Conservation (phyloP, 1,140 invertebrate genomes). For the Hypsibius dujardini region DNA sequence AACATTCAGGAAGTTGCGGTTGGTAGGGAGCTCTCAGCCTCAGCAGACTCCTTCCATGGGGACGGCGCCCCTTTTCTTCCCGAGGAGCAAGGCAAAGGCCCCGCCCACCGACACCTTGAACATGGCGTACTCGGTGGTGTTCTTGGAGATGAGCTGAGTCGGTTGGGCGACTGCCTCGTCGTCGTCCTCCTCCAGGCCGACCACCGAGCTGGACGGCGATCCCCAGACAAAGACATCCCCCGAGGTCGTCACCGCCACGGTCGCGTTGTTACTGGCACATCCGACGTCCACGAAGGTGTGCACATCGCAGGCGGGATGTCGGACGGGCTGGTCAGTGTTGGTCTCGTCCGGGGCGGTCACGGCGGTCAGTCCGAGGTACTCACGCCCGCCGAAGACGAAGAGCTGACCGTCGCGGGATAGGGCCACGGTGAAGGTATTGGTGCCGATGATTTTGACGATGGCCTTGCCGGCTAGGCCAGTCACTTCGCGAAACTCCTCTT, state of each 20-base stretch:
- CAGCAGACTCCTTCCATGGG: too few species aligned
- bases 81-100: too few species aligned
- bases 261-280: slow-evolving; percentile 7
- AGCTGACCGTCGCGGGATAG: background rate
- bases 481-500: too few species aligned
- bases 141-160: too few species aligned
- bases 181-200: background rate
- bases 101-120: too few species aligned
- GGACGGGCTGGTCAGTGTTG: background rate
- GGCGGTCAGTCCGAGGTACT: background rate
- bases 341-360: background rate
- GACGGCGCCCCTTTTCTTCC: too few species aligned
- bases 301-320: background rate
- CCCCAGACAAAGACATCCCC: slow-evolving; percentile 4
- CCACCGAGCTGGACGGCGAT: background rate
- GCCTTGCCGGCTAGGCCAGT: background rate
- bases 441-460: slow-evolving; percentile 14
- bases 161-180: background rate
- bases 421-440: background rate
- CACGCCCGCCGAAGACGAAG: background rate
- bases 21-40: too few species aligned
- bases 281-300: background rate
- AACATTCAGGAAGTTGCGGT: too few species aligned
- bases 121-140: too few species aligned
- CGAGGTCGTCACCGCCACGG: background rate